Evolutionary conservation across 2,797 vertebrate genomes (phyloP).

Genomic region (Rhodeus uyekii): DNA sequence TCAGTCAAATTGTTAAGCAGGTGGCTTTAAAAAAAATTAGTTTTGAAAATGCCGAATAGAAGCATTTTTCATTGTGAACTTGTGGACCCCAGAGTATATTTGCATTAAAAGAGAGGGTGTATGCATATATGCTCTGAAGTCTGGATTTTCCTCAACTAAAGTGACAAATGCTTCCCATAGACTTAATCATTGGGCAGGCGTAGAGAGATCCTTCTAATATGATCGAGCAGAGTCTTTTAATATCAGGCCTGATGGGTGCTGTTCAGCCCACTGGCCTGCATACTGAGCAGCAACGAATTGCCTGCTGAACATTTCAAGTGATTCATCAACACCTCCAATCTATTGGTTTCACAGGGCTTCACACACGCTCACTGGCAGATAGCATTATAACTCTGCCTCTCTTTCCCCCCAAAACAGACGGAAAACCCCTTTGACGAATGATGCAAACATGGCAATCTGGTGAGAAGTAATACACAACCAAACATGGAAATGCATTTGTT

Average conservation of each 20-base stretch:
- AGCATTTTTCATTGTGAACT: neutral
- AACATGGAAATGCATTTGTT: slow-evolving; percentile 73
- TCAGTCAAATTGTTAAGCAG: neutral
- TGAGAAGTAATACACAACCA: slow-evolving; percentile 74
- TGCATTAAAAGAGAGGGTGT: neutral
- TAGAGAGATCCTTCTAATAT: slow-evolving; percentile 70
- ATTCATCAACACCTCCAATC: slow-evolving; percentile 81
- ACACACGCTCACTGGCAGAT: slow-evolving; percentile 61
- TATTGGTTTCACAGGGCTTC: slow-evolving; percentile 61
- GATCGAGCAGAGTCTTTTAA: slow-evolving; percentile 81
- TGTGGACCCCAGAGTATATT: neutral
- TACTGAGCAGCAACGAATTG: slow-evolving; percentile 81
- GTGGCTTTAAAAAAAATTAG: neutral
- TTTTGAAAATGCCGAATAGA: neutral
- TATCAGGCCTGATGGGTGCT: slow-evolving; percentile 74
- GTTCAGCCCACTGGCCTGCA: slow-evolving; percentile 78
- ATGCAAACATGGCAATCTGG: slow-evolving; percentile 70
- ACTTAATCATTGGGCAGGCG: slow-evolving; percentile 69
- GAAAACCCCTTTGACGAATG: slow-evolving; percentile 70
- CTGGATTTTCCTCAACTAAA: slow-evolving; percentile 46
- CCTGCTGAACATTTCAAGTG: slow-evolving; percentile 75
- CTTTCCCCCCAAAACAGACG: slow-evolving; percentile 68
- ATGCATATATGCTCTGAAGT: slow-evolving; percentile 42
- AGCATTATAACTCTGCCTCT: slow-evolving; percentile 74
- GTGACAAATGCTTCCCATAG: slow-evolving; percentile 76